Base-by-base conservation (phyloP, 2,888 invertebrate species). In the Thymelicus lineola region DNA sequence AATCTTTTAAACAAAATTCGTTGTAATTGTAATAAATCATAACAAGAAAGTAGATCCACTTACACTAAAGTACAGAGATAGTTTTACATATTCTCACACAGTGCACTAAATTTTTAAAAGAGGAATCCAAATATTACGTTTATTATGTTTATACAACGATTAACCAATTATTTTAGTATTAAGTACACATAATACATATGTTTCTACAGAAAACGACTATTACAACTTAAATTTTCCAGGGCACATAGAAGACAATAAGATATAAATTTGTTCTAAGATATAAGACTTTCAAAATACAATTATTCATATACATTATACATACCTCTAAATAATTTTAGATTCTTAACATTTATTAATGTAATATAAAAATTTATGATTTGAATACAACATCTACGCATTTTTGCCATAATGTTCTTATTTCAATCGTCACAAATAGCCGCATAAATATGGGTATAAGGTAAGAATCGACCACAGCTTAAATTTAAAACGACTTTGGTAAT, bases 271-370 rank as follows among this genome's bases (percentile, higher is more conserved):
- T 17, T 59, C 59, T 66, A 67, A 67, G 67, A 67, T 61, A 67
- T 60, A 67, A 60, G 60, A 60, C 60, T 67, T 67, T 67, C 53
- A 61, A 67, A 67, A 67, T 67, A 67, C 67, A 61, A 67, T 67
- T 42, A 67, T 67, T 42, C 60, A 50, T 28, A 50, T 55, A 62
- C 60, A 68, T 68, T 28, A 60, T 55, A 62, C 60, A 68, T 68
- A 67, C 38, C n/a, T 60, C 53, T 61, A 62, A 62, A 53, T 50
- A 50, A 66, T 59, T 59, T 50, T 36, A 50, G 58, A 60, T 55
- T 60, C 60, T 65, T 45, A 67, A 67, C 61, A 53, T 45, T 60
- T 60, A 59, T 61, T 61, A 60, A 28, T 60, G 50, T 60, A 53
- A 61, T 61, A 67, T 61, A 67, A 66, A 50, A 61, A 58, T 59